Evolutionary conservation across 2,797 vertebrate genomes (phyloP).

Genomic region (Myripristis murdjan): DNA sequence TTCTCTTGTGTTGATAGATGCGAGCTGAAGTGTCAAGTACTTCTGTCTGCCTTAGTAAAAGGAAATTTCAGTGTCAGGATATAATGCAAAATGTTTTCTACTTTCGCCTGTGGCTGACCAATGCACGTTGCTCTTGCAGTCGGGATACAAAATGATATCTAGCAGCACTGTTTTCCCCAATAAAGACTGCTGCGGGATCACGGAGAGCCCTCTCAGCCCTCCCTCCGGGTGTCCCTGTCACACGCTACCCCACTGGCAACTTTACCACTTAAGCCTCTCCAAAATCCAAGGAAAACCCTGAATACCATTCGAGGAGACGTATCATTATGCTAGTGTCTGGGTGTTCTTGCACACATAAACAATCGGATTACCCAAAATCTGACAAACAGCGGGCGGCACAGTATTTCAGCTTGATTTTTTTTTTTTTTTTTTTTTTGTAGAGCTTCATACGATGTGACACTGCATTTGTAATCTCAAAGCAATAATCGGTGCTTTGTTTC

Average conservation of each 20-base stretch:
- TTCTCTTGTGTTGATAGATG: no score
- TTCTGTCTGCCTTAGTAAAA: constrained; percentile 2
- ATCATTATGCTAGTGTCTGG: constrained; percentile 67
- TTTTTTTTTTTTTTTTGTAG: background rate
- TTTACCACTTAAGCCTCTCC: constrained; percentile 56
- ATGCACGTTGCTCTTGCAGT: background rate
- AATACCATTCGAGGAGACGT: constrained; percentile 65
- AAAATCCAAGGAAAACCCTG: constrained; percentile 62
- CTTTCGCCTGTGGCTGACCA: constrained; percentile 15
- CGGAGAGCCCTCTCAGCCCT: background rate
- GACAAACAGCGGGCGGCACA: constrained; percentile 49
- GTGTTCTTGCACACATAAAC: constrained; percentile 69
- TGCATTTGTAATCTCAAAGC: constrained; percentile 56
- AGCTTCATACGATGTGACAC: constrained; percentile 18
- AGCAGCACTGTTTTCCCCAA: background rate
- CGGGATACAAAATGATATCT: constrained; percentile 6
- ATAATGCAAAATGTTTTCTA: constrained; percentile 28
- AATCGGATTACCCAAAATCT: constrained; percentile 71
- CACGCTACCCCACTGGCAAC: constrained; percentile 34
- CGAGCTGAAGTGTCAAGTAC: constrained; percentile 7
- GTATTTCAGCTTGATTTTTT: constrained; percentile 26
- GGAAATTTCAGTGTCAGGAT: constrained; percentile 27
- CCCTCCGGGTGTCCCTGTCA: background rate
- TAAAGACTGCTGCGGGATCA: constrained; percentile 14
- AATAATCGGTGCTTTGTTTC: constrained; percentile 50